phyloP scores from a whole-genome alignment of 2,888 invertebrate genomes.

The Agrotis exclamationis region DNA sequence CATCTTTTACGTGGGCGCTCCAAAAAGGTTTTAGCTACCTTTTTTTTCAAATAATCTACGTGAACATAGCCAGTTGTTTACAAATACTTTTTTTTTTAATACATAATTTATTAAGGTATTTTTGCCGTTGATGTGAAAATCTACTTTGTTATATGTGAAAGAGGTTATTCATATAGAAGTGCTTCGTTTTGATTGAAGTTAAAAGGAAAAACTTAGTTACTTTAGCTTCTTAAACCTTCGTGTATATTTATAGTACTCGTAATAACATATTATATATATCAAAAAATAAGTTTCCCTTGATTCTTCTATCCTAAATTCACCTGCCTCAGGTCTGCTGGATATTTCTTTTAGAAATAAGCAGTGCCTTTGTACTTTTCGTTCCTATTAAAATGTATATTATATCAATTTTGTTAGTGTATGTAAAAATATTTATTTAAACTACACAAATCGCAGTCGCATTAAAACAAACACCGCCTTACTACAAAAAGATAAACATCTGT shows the following conservation, averaged over 20 bases:
- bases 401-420: too few species aligned
- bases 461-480: constrained; percentile 16
- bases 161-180: neutral
- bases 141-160: constrained; percentile 5
- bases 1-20: constrained; percentile 43
- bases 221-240: neutral
- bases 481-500: too few species aligned
- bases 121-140: constrained; percentile 6
- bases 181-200: constrained; percentile 2
- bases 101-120: constrained; percentile 16
- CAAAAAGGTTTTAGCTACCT: constrained; percentile 28
- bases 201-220: constrained; percentile 4
- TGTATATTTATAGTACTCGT: too few species aligned
- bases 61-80: constrained; percentile 32
- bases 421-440: too few species aligned
- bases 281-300: too few species aligned
- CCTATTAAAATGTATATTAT: too few species aligned
- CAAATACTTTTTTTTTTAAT: constrained; percentile 34
- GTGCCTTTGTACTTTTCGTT: too few species aligned
- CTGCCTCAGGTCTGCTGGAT: too few species aligned
- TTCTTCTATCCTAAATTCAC: too few species aligned
- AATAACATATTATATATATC: too few species aligned
- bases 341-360: too few species aligned
- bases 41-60: constrained; percentile 41
- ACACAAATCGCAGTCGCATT: constrained; percentile 39